Base-by-base conservation (phyloP, 2,113 vertebrate genomes). In the Hyperoodon ampullatus region DNA sequence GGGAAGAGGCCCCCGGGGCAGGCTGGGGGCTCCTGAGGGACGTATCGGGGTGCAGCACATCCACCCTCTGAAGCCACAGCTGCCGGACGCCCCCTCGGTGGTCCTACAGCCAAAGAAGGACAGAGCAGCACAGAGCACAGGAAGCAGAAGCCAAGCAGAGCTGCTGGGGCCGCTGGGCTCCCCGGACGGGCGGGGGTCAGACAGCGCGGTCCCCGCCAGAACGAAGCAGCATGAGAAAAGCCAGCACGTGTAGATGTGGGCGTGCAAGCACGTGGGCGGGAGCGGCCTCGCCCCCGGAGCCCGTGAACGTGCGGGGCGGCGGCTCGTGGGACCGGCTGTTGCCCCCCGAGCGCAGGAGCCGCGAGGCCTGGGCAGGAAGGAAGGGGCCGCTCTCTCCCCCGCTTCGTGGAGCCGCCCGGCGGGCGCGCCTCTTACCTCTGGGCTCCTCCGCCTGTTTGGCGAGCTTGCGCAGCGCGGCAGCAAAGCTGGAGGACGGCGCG, bases 371-470 rank as follows among this genome's bases (percentile, higher is more conserved):
- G 19, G 55, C 42, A 5, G 81, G 81, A 42, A 26, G 81, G 39
- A 21, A 4, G 14, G 85, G 21, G 72, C 33, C 3, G 39, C 24
- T 18, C 61, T 71, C 50, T n/a, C 72, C 42, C 70, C 39, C 18
- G 47, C 83, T 61, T 47, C 5, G 15, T n/a, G 71, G 28, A 2
- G 60, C 30, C 6, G 39, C 30, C 33, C 23, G 72, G 42, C 0
- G 1, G 35, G 39, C 13, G 26, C 13, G 30, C 80, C 87, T 98
- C 99, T 99, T 99, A 99, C 99, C 99, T 99, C 99, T 98, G 97
- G 99, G 99, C 97, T 99, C 99, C 98, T 99, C 99, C 0, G 99
- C 99, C 98, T 99, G 99, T 98, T 99, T 99, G 98, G 99, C 99
- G 99, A 99, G 99, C 98, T 99, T 99, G 99, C 99, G 99, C 93